Evolutionary conservation across 2,113 vertebrate species (phyloP), one percentile per base, ranked within the genome.

Genomic region (Hassar affinis): DNA sequence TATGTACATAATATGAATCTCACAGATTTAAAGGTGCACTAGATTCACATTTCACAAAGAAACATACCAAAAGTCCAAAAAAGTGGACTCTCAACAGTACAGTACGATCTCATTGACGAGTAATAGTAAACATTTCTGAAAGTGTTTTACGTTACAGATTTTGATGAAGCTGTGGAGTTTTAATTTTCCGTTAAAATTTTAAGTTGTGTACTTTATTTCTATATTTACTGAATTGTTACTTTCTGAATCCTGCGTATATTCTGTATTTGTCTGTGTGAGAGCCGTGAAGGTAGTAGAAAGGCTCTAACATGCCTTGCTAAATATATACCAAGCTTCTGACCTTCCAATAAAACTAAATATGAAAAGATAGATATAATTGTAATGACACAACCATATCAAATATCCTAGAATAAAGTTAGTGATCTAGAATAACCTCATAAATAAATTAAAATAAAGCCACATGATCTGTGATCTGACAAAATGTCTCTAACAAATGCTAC

Each of bases 261-360:
- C 38, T 42, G 38, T 42, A 42, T 42, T 42, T n/a, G 38, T 47
- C 42, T 47, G 25, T n/a, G 42, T 47, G 14, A n/a, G 42, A 72
- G 42, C 69, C 6, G 22, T 30, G 49, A 74, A 49, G 69, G 45
- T 47, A 74, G 6, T 27, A 12, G 6, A 74, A 74, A 68, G 64
- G 68, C 68, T 12, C 38, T 45, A 47, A 47, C 42, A 52, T 75
- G 72, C 47, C 27, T 33, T 18, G 49, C 49, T 75, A 75, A 75
- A 75, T 75, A 75, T 75, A 75, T 10, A 33, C 72, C 27, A 75
- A 52, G 27, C 27, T 30, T 52, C 47, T 75, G 72, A 52, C n/a
- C 72, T 18, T 75, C 47, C 49, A 75, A 75, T 75, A 75, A 75
- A 75, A 75, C 71, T 52, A 17, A 14, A 1, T 17, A 51, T 74